These are phyloP conservation scores for Bombus fervidus DNA, from an alignment of 1,140 invertebrate genomes.

Conservation along the genomic window DNA sequence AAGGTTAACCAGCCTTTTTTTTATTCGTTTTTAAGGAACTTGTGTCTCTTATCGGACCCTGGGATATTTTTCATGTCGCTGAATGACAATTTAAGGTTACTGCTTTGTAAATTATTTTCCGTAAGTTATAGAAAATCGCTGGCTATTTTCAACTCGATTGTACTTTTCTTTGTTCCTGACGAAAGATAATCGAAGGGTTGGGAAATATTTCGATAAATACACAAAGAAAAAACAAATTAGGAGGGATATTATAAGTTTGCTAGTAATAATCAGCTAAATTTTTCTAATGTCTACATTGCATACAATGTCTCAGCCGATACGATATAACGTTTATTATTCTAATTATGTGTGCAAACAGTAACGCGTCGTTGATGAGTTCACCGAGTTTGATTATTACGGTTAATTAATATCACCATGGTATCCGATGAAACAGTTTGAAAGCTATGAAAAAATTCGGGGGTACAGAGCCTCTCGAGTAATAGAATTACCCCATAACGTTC, in stretches of 20 bases:
- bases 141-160: no score
- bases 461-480: no score
- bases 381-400: background rate
- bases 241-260: no score
- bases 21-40: background rate
- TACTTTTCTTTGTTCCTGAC: no score
- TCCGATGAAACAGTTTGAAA: background rate
- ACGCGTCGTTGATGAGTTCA: background rate
- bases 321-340: background rate
- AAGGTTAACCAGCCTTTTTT: slow-evolving; percentile 23
- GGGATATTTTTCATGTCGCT: background rate
- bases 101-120: background rate
- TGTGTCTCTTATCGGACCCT: background rate
- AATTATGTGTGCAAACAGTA: background rate
- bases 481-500: no score
- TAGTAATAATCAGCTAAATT: background rate
- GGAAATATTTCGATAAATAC: background rate
- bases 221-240: background rate
- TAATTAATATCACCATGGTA: background rate
- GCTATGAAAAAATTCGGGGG: background rate
- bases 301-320: background rate
- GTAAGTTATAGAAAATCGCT: background rate
- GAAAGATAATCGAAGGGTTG: background rate
- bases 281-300: background rate
- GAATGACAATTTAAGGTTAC: background rate